Base-by-base conservation (phyloP, 1,140 invertebrate species). In the Drosophila arizonae region DNA sequence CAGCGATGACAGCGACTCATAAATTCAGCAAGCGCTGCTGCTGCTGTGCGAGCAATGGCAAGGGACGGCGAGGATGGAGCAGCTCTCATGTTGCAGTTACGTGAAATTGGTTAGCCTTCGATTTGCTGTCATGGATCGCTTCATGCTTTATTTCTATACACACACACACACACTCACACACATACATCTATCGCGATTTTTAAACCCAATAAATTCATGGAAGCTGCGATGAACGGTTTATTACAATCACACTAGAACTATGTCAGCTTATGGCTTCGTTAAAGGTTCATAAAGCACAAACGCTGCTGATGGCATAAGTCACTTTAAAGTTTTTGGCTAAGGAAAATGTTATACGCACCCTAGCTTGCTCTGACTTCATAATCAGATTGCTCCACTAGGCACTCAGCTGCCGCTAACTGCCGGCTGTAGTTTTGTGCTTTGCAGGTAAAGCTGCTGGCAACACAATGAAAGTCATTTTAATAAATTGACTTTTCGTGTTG, bases 401-500 rank as follows among this genome's bases (percentile, higher is more conserved):
- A 46, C 41, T 15, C 55, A 60, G 51, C 6, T 52, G 28, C 13
- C 3, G 26, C 1, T 24, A 24, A 15, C 6, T 6, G 6, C 39
- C 3, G 4, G 15, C 4, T 28, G 24, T 8, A 24, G 17, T n/a
- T 39, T 0, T 56, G 10, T 30, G n/a, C 11, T 41, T 4, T 9
- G 13, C 52, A 63, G 66, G 55, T 51, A 54, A 81, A 65, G 71
- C 55, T 64, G 28, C 36, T 36, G 39, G 15, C 15, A 63, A 21
- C 45, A 52, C 58, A 54, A 51, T 61, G 46, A 46, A 68, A 86
- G 75, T 68, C 71, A 68, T 68, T 74, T 70, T 62, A 72, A 55
- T 74, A 88, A 88, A 88, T 88, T 88, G 80, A 88, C 79, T 84
- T 84, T 77, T 51, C 64, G 69, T 77, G 76, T 80, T 84, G 66